A percentile compares a stretch with the other conserved stretches of the same genome.
phyloP scores from a whole-genome alignment of 1,140 invertebrate genomes.

The Caenorhabditis brenneri region DNA sequence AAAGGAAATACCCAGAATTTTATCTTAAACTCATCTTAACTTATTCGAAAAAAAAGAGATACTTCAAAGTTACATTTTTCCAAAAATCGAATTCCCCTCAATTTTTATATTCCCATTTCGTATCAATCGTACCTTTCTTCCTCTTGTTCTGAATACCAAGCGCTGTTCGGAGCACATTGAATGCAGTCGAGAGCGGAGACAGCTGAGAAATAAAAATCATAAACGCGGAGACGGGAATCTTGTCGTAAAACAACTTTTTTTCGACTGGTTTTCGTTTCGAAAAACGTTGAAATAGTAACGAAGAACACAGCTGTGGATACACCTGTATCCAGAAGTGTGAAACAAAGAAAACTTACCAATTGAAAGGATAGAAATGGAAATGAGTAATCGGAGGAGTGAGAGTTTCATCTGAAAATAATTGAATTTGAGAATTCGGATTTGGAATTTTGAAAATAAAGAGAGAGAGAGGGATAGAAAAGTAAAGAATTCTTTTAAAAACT shows the following conservation, averaged over 20 bases:
- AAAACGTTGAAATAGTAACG: not conserved
- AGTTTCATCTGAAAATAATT: not conserved
- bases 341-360: not conserved
- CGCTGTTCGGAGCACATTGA: constrained; percentile 30
- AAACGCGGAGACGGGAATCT: not conserved
- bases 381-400: constrained; percentile 8
- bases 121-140: not conserved
- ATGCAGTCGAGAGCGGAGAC: constrained; percentile 31
- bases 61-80: too few species aligned
- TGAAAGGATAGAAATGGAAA: not conserved
- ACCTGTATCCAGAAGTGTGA: not conserved
- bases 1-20: too few species aligned
- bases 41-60: too few species aligned
- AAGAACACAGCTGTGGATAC: not conserved
- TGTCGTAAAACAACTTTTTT: not conserved
- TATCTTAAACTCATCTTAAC: too few species aligned
- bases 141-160: constrained; percentile 43
- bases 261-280: not conserved
- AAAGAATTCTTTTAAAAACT: too few species aligned
- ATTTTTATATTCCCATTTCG: not conserved
- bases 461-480: not conserved
- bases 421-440: not conserved
- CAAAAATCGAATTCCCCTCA: not conserved
- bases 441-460: not conserved
- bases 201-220: not conserved